A percentile compares a stretch with the other conserved stretches of the same genome.
phyloP scores from a whole-genome alignment of 2,888 invertebrate species.

The Nemapogon koenigi region DNA sequence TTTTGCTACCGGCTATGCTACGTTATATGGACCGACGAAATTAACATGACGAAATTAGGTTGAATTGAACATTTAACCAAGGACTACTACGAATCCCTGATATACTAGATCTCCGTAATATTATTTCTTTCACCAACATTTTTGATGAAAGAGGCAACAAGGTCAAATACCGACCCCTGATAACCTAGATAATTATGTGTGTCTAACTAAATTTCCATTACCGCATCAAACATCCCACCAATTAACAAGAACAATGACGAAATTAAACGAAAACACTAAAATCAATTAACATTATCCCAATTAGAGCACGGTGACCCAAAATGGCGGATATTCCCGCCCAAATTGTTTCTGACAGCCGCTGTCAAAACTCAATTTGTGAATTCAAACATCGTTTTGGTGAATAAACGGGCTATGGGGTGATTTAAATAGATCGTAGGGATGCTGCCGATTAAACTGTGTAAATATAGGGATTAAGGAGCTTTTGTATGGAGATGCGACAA shows the following conservation, averaged over 20 bases:
- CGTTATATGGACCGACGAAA: too few relatives aligned
- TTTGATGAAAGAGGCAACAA: too few relatives aligned
- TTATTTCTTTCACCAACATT: too few relatives aligned
- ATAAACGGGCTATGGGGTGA: conserved; percentile 36
- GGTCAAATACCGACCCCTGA: too few relatives aligned
- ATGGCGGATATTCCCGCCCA: conserved; percentile 41
- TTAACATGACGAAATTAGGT: too few relatives aligned
- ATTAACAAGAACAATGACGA: conserved; percentile 5
- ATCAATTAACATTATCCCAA: conserved; percentile 32
- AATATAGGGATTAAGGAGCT: conserved; percentile 49
- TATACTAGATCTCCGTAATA: too few relatives aligned
- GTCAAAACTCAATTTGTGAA: conserved; percentile 62
- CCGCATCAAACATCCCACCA: conserved; percentile 4
- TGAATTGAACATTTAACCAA: too few relatives aligned
- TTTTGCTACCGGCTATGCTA: too few relatives aligned
- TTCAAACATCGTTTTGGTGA: conserved; percentile 50
- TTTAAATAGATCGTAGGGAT: conserved; percentile 23
- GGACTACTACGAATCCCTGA: too few relatives aligned
- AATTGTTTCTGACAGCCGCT: conserved; percentile 18
- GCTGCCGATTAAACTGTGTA: conserved; percentile 57
- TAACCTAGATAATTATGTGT: too few relatives aligned
- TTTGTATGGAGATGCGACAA: conserved; percentile 3
- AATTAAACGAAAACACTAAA: conserved; percentile 33
- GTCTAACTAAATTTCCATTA: conserved; percentile 4
- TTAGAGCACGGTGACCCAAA: conserved; percentile 31